These are phyloP conservation scores for Mus pahari DNA, from an alignment of 2,113 vertebrate species.

Conservation along the genomic window DNA sequence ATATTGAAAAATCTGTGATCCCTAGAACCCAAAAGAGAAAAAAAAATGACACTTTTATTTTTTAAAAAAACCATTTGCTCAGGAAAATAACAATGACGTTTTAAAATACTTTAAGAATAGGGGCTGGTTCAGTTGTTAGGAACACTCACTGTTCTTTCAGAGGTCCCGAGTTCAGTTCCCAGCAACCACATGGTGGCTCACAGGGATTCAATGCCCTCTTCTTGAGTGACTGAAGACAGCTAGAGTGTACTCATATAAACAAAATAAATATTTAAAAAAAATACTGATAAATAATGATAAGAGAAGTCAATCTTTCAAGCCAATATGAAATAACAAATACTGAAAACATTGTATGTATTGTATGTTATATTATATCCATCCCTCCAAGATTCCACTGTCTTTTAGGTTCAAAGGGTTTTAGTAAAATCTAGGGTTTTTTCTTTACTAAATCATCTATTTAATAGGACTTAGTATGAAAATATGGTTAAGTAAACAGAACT, in stretches of 20 bases:
- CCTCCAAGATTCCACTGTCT: conserved; percentile 10
- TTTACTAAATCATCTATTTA: conserved; percentile 17
- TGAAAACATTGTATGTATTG: background rate
- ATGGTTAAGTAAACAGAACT: background rate
- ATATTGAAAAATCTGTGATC: background rate
- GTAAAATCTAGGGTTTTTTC: conserved; percentile 13
- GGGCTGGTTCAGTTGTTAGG: background rate
- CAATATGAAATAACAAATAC: background rate
- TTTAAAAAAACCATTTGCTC: background rate
- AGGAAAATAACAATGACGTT: conserved; percentile 34
- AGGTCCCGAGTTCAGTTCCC: too few species aligned
- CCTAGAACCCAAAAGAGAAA: background rate
- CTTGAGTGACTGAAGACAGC: too few species aligned
- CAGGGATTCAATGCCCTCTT: too few species aligned
- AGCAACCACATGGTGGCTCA: too few species aligned
- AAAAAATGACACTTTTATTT: conserved; percentile 2
- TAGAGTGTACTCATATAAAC: too few species aligned
- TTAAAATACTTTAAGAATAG: conserved; percentile 12
- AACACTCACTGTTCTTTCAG: too few species aligned
- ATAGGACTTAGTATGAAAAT: conserved; percentile 31
- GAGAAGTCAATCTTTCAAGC: background rate
- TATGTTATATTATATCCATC: background rate
- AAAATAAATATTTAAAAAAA: background rate
- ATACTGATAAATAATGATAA: background rate
- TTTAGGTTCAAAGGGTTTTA: background rate